Evolutionary conservation across 2,888 invertebrate species (phyloP).

Genomic region (Sepioteuthis lessoniana): DNA sequence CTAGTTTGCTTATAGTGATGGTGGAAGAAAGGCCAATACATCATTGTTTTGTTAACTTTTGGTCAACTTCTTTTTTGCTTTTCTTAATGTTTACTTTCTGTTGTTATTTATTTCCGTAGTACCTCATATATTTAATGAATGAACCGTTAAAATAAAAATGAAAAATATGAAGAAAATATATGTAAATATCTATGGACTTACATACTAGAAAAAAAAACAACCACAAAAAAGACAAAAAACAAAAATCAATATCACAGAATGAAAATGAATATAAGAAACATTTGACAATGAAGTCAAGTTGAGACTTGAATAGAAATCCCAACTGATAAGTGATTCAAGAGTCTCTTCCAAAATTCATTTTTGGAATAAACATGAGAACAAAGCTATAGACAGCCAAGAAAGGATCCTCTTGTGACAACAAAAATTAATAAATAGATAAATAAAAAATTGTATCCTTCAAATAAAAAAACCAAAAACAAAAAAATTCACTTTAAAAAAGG

Average conservation of each 20-base stretch:
- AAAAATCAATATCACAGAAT: not conserved
- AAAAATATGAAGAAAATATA: not conserved
- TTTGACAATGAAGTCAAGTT: not conserved
- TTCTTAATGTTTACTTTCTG: no score
- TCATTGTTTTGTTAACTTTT: no score
- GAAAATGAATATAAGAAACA: not conserved
- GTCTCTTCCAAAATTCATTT: not conserved
- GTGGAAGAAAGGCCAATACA: no score
- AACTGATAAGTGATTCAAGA: not conserved
- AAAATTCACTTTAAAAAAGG: no score
- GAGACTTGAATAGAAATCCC: not conserved
- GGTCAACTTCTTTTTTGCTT: no score
- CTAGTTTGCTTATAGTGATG: no score
- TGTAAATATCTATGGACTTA: not conserved
- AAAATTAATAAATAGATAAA: no score
- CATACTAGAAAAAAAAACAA: not conserved
- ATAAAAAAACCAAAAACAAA: not conserved
- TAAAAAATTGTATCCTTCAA: not conserved
- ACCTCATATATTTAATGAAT: no score
- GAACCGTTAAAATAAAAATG: no score
- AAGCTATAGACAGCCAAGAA: not conserved
- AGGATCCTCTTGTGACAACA: not conserved
- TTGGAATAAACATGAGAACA: not conserved
- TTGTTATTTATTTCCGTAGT: no score
- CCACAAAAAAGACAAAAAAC: no score